Conservation (phyloP, 2,888 invertebrate genomes). For the Crossocerus cetratus region DNA sequence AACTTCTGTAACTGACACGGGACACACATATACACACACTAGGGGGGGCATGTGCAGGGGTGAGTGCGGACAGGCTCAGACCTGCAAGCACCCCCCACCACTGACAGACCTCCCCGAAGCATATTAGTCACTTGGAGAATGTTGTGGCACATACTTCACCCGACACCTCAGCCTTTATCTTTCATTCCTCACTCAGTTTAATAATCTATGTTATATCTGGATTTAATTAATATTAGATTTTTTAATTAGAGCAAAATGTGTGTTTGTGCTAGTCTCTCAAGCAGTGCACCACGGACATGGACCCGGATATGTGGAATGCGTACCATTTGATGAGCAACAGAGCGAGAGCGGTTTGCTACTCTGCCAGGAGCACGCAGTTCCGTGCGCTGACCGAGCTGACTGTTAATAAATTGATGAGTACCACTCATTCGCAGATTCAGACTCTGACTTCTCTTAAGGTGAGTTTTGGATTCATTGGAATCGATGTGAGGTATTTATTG, state of each 20-base stretch:
- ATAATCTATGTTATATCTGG: not conserved
- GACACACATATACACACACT: not conserved
- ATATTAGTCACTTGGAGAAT: conserved; percentile 5
- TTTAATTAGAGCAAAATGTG: conserved; percentile 15
- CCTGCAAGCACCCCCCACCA: conserved; percentile 62
- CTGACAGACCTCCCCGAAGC: conserved; percentile 51
- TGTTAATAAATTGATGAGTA: conserved; percentile 81
- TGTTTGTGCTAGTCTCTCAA: conserved; percentile 78
- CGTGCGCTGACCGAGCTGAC: conserved; percentile 82
- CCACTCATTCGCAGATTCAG: conserved; percentile 78
- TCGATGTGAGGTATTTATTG: not conserved
- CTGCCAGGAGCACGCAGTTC: conserved; percentile 82
- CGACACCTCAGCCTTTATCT: not conserved
- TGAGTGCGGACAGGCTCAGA: conserved; percentile 62
- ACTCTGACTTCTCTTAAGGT: conserved; percentile 77
- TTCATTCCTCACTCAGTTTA: not conserved
- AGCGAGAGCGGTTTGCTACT: conserved; percentile 83
- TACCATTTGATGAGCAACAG: conserved; percentile 84
- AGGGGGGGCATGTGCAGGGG: conserved; percentile 36
- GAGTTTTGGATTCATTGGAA: conserved; percentile 18
- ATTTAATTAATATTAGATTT: conserved; percentile 3
- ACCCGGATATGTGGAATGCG: conserved; percentile 83
- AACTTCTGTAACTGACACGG: not conserved
- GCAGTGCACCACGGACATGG: conserved; percentile 83
- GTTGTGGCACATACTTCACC: not conserved